Percentiles rank a stretch among this genome's conserved stretches.
Evolutionary conservation across 2,113 vertebrate species (phyloP).

Genomic region (Scopus umbretta): DNA sequence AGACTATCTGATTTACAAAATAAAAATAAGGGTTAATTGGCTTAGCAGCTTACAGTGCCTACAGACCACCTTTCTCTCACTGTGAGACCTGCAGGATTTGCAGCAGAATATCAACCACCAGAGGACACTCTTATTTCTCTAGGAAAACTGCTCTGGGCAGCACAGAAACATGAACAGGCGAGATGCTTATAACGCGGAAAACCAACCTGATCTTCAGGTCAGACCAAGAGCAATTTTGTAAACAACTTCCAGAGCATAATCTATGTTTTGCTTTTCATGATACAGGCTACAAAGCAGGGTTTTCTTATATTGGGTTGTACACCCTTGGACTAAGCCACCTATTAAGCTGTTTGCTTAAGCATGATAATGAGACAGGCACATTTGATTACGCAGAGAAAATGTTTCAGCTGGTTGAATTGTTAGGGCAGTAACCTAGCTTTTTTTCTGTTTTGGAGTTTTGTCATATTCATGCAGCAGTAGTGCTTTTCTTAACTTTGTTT

Average conservation of each 20-base stretch:
- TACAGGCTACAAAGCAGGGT: not conserved
- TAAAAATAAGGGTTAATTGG: not conserved
- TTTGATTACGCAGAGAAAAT: not conserved
- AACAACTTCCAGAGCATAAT: not conserved
- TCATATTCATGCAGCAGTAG: not conserved
- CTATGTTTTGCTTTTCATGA: not conserved
- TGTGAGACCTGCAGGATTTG: accelerated
- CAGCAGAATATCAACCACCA: not conserved
- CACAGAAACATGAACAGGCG: not conserved
- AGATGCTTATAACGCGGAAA: not conserved
- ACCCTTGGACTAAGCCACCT: not conserved
- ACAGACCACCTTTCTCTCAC: accelerated
- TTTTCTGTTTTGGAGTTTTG: not conserved
- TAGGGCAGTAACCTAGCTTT: not conserved
- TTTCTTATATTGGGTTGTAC: not conserved
- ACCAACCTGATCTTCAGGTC: not conserved
- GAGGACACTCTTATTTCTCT: constrained; percentile 10
- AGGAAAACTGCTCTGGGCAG: not conserved
- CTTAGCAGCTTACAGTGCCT: not conserved
- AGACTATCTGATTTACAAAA: not conserved
- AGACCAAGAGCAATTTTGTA: not conserved
- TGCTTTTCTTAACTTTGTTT: not conserved
- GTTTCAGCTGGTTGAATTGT: not conserved
- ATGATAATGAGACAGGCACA: not conserved
- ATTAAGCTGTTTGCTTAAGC: not conserved